Evolutionary conservation across 2,113 vertebrate genomes (phyloP).

Genomic region (Calyptommatus sinebrachiatus): DNA sequence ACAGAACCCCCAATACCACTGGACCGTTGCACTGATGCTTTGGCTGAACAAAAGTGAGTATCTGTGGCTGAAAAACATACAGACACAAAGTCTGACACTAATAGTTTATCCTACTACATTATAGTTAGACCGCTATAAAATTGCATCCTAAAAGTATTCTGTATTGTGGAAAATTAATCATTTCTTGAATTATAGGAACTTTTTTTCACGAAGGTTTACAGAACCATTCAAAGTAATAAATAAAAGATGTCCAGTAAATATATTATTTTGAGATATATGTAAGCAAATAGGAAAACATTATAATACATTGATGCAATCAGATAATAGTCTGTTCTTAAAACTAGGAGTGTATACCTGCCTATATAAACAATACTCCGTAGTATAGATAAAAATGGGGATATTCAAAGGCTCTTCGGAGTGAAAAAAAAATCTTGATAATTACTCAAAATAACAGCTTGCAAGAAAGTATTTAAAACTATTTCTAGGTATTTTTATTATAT

Average conservation of each 20-base stretch:
- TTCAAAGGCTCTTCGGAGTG: too few species aligned
- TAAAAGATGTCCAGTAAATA: not conserved
- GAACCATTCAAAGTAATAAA: not conserved
- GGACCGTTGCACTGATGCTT: conserved; percentile 34
- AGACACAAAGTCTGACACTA: not conserved
- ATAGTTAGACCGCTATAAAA: not conserved
- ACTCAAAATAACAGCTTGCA: too few species aligned
- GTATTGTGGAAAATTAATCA: not conserved
- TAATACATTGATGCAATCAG: not conserved
- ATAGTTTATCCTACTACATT: not conserved
- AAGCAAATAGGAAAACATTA: not conserved
- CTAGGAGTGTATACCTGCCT: not conserved
- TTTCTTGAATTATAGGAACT: not conserved
- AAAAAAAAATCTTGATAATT: too few species aligned
- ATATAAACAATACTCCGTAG: too few species aligned
- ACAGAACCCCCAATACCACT: not conserved
- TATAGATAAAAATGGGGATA: too few species aligned
- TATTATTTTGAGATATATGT: not conserved
- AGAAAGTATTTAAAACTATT: too few species aligned
- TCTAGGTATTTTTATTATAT: too few species aligned
- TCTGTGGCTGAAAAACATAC: not conserved
- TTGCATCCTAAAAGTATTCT: too few species aligned
- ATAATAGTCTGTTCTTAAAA: not conserved
- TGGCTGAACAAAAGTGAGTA: conserved; percentile 49
- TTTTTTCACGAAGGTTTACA: not conserved